A percentile compares a stretch with the other conserved stretches of the same genome.
Evolutionary conservation across 2,113 vertebrate genomes (phyloP).

Genomic region (Bos indicus): DNA sequence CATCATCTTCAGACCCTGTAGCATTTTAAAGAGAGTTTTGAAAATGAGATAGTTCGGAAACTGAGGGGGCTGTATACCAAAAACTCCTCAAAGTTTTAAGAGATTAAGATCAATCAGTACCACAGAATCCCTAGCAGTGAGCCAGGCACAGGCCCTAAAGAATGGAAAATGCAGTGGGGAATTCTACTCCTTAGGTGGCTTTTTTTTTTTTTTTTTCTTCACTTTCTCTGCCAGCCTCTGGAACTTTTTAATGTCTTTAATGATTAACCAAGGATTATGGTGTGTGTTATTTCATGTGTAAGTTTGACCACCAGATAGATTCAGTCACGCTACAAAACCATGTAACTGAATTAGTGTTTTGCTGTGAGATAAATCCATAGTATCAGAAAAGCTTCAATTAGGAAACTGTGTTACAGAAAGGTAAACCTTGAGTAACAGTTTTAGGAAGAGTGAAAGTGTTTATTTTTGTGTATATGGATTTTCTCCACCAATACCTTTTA

Average conservation of each 20-base stretch:
- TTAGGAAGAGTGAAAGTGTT: not conserved
- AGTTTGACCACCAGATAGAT: not conserved
- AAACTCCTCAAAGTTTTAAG: not conserved
- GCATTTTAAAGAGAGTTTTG: not conserved
- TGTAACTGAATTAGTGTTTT: conserved; percentile 17
- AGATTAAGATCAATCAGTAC: not conserved
- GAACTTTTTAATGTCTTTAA: not conserved
- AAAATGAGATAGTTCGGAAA: not conserved
- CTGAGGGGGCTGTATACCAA: not conserved
- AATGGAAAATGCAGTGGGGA: not conserved
- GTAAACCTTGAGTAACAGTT: conserved; percentile 1
- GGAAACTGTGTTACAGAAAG: not conserved
- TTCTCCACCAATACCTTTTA: not conserved
- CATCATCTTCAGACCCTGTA: not conserved
- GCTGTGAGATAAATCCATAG: not conserved
- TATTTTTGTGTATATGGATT: not conserved
- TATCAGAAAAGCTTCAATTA: not conserved
- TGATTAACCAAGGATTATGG: conserved; percentile 13
- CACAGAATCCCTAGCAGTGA: not conserved
- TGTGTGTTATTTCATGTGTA: not conserved
- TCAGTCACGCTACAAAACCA: not conserved
- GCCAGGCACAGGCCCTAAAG: not conserved
- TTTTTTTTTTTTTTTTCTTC: not conserved
- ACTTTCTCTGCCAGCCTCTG: not conserved
- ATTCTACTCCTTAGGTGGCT: not conserved